These are phyloP conservation scores for Gymnoscopelus microlampas DNA, from an alignment of 2,797 vertebrate species.

Conservation along the genomic window DNA sequence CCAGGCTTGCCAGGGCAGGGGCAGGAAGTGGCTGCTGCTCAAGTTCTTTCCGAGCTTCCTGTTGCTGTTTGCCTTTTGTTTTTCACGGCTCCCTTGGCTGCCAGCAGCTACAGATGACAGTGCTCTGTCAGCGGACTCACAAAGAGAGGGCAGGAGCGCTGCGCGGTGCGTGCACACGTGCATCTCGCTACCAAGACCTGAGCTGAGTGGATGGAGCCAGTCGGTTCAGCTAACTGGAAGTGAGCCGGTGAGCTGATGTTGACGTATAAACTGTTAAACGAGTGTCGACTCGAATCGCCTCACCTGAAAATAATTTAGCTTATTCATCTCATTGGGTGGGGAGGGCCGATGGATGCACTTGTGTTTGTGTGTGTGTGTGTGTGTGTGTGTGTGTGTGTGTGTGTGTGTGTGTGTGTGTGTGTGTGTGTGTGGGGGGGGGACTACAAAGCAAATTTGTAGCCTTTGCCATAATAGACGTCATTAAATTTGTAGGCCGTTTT, in stretches of 20 bases:
- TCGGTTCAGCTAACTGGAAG: no score
- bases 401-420: no score
- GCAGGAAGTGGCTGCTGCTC: constrained; percentile 50
- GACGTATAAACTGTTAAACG: no score
- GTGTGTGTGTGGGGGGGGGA: constrained; percentile 8
- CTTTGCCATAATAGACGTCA: constrained; percentile 42
- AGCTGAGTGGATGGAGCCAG: neutral
- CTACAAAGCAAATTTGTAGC: constrained; percentile 54
- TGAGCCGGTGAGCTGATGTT: no score
- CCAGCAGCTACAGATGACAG: constrained; percentile 45
- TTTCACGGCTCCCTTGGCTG: constrained; percentile 44
- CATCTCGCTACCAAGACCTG: constrained; percentile 40
- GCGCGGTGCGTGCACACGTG: constrained; percentile 39
- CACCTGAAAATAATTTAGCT: no score
- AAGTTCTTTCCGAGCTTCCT: constrained; percentile 10
- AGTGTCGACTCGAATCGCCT: no score
- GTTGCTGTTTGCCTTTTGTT: constrained; percentile 24
- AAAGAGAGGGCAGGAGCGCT: constrained; percentile 52
- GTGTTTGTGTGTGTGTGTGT: no score
- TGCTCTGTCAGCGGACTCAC: constrained; percentile 59
- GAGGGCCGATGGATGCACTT: no score
- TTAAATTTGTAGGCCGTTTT: constrained; percentile 54
- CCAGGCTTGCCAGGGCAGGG: constrained; percentile 11
- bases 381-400: no score
- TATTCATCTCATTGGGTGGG: no score